phyloP scores from a whole-genome alignment of 2,113 vertebrate genomes.

The Clarias macrocephalus region DNA sequence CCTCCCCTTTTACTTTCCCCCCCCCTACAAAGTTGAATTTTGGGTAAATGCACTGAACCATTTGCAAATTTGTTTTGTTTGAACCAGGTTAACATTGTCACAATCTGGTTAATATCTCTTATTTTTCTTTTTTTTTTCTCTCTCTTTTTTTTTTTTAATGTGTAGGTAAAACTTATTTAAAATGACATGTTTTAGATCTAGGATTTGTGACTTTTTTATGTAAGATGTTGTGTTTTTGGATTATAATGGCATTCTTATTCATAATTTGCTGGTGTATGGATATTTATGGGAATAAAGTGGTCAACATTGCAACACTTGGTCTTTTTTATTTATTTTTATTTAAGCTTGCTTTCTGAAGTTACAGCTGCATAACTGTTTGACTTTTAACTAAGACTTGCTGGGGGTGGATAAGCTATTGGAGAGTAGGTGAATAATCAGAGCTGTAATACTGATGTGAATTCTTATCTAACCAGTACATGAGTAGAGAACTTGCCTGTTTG shows the following conservation, averaged over 20 bases:
- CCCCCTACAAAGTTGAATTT: neutral
- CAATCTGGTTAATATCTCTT: constrained; percentile 21
- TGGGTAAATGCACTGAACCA: constrained; percentile 33
- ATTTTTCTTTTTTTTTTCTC: constrained; percentile 44
- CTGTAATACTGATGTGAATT: too few species aligned
- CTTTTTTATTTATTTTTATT: neutral
- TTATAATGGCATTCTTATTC: constrained; percentile 20
- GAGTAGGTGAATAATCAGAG: too few species aligned
- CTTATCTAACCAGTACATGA: too few species aligned
- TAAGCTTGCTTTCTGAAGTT: neutral
- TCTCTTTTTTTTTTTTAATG: constrained; percentile 45
- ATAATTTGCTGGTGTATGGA: constrained; percentile 32
- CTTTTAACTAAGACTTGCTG: too few species aligned
- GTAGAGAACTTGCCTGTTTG: too few species aligned
- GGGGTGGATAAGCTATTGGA: too few species aligned
- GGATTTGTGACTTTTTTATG: constrained; percentile 15
- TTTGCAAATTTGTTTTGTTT: constrained; percentile 3
- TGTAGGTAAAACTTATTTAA: constrained; percentile 50
- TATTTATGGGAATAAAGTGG: constrained; percentile 43
- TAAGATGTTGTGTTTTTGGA: constrained; percentile 22
- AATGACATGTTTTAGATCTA: constrained; percentile 52
- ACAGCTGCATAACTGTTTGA: neutral
- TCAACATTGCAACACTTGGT: neutral
- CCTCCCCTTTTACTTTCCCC: neutral
- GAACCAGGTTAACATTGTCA: constrained; percentile 6